Percentiles rank a stretch among this genome's conserved stretches.
Evolutionary conservation across 2,113 vertebrate species (phyloP).

Genomic region (Sinocyclocheilus grahami): DNA sequence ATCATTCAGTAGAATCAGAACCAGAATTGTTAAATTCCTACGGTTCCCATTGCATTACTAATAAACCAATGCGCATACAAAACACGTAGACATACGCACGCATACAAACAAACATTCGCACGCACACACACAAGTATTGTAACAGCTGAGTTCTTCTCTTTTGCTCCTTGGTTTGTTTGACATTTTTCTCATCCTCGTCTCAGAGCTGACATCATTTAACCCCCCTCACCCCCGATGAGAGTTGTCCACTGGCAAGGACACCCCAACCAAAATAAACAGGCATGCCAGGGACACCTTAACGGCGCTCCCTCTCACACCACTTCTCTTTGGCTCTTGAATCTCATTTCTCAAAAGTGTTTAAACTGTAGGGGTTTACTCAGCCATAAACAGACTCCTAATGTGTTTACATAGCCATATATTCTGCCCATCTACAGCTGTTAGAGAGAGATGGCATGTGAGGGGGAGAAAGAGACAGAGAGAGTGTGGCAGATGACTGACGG

Average conservation of each 20-base stretch:
- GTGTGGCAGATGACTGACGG: background rate
- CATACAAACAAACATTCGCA: constrained; percentile 16
- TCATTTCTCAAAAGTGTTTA: constrained; percentile 54
- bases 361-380: constrained; percentile 47
- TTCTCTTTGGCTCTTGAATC: constrained; percentile 36
- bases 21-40: background rate
- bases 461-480: constrained; percentile 18
- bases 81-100: constrained; percentile 41
- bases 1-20: background rate
- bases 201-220: constrained; percentile 26
- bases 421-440: constrained; percentile 47
- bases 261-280: constrained; percentile 52
- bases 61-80: constrained; percentile 35
- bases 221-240: background rate
- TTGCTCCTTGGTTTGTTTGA: constrained; percentile 49
- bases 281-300: constrained; percentile 40
- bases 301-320: constrained; percentile 35
- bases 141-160: constrained; percentile 36
- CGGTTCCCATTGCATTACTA: background rate
- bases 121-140: constrained; percentile 7
- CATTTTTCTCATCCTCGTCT: constrained; percentile 32
- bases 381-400: constrained; percentile 55
- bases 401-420: constrained; percentile 54
- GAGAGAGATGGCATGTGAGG: constrained; percentile 29
- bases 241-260: constrained; percentile 29